These are phyloP conservation scores for Axinella damicornis DNA, from an alignment of 37 sponge, comb jelly and placozoan species.

Conservation along the genomic window DNA sequence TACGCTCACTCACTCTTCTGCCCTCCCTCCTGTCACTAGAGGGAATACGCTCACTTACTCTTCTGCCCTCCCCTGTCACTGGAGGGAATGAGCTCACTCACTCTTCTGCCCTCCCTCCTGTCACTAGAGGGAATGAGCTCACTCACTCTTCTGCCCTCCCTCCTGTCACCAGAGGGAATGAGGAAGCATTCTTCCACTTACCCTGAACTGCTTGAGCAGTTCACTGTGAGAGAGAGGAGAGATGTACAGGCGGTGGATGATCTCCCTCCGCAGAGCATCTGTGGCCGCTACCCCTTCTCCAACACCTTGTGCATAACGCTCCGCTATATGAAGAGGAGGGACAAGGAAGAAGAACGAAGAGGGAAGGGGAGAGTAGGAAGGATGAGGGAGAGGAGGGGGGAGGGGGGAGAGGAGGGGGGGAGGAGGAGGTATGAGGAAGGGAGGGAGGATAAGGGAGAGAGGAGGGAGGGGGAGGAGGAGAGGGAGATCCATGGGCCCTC, in stretches of 20 bases:
- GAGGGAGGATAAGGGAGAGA: neutral
- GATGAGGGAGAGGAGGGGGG: neutral
- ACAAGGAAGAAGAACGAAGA: neutral
- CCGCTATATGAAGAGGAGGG: constrained; percentile 41
- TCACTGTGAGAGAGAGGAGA: constrained; percentile 69
- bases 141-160: too few relatives aligned
- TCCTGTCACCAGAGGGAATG: too few relatives aligned
- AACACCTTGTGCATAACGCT: constrained; percentile 68
- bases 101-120: too few relatives aligned
- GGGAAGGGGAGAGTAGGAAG: neutral
- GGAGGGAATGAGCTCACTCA: too few relatives aligned
- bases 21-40: too few relatives aligned
- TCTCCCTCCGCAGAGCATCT: constrained; percentile 59
- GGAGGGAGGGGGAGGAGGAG: too few relatives aligned
- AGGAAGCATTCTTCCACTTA: constrained; percentile 13
- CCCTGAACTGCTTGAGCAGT: constrained; percentile 70
- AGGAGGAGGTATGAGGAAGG: neutral
- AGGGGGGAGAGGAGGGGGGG: neutral
- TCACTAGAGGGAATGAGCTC: too few relatives aligned
- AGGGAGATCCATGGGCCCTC: too few relatives aligned
- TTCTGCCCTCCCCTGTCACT: too few relatives aligned
- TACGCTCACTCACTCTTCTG: too few relatives aligned
- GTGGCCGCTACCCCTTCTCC: constrained; percentile 56
- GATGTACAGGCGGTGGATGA: constrained; percentile 74
- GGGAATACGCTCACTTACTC: too few relatives aligned